Evolutionary conservation across 2,113 vertebrate species (phyloP).

Genomic region (Mesocricetus auratus): DNA sequence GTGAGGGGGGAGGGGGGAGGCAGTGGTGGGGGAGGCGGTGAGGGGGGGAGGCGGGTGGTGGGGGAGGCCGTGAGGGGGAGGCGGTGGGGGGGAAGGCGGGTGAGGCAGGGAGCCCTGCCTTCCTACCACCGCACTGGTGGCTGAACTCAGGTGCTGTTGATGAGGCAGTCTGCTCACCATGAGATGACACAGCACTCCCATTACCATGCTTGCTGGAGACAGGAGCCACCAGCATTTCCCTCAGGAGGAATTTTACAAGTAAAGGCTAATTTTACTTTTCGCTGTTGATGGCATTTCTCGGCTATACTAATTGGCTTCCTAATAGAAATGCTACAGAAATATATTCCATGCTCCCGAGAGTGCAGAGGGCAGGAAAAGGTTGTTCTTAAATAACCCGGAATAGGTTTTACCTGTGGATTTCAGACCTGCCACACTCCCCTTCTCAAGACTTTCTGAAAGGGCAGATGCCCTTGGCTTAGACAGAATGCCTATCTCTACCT

Average conservation of each 20-base stretch:
- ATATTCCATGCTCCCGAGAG: constrained; percentile 57
- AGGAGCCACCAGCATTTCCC: constrained; percentile 44
- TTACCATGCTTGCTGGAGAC: constrained; percentile 31
- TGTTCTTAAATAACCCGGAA: constrained; percentile 68
- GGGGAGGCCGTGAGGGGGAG: background rate
- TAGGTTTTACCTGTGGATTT: constrained; percentile 48
- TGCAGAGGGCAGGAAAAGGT: constrained; percentile 38
- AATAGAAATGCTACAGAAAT: constrained; percentile 63
- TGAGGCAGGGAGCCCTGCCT: background rate
- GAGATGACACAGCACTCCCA: constrained; percentile 26
- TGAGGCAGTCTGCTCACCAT: background rate
- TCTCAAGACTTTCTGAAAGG: constrained; percentile 3
- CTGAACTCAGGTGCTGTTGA: constrained; percentile 8
- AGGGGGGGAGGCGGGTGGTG: no score
- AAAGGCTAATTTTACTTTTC: constrained; percentile 75
- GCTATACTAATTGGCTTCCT: constrained; percentile 66
- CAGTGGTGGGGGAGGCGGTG: no score
- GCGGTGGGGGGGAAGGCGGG: background rate
- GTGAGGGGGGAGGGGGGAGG: no score
- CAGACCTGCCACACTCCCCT: background rate
- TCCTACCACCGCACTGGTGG: background rate
- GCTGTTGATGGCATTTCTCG: constrained; percentile 70
- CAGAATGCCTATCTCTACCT: background rate
- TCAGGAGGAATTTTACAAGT: constrained; percentile 68
- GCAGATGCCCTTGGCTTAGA: constrained; percentile 18